Percentiles rank a stretch among this genome's conserved stretches.
Conservation (phyloP, 2,797 vertebrate genomes). For the Vireo griseus region DNA sequence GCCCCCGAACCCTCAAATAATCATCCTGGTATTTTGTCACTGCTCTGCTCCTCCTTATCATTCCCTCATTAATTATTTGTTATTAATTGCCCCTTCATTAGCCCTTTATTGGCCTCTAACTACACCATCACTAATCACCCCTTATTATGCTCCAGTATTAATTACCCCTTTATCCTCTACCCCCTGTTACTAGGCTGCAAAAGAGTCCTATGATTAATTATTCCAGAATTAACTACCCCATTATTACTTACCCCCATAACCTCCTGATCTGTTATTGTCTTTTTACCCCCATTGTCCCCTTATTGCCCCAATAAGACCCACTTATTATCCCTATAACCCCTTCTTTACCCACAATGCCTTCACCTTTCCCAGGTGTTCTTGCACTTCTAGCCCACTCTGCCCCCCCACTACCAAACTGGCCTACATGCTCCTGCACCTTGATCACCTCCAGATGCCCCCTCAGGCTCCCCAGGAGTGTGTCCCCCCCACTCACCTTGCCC, state of each 20-base stretch:
- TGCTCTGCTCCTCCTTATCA: background rate
- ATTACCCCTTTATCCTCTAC: background rate
- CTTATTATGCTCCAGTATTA: background rate
- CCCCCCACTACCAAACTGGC: too few species aligned
- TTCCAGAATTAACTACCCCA: background rate
- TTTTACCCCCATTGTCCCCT: background rate
- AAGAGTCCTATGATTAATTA: background rate
- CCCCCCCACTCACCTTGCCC: background rate
- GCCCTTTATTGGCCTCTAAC: background rate
- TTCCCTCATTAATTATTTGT: background rate
- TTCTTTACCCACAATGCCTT: background rate
- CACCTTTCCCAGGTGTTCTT: background rate
- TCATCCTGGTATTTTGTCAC: background rate
- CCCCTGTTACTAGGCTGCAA: background rate
- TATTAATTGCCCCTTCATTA: background rate
- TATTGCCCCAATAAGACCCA: background rate
- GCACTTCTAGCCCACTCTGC: too few species aligned
- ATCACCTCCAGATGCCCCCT: background rate
- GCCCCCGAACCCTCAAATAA: background rate
- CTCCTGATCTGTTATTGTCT: rapidly evolving
- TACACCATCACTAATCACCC: background rate
- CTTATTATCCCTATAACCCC: background rate
- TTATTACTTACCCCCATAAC: background rate
- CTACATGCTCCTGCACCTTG: background rate
- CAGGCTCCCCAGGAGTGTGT: background rate